Base-by-base conservation (phyloP, 2,797 vertebrate species). In the Hippocampus kuda region DNA sequence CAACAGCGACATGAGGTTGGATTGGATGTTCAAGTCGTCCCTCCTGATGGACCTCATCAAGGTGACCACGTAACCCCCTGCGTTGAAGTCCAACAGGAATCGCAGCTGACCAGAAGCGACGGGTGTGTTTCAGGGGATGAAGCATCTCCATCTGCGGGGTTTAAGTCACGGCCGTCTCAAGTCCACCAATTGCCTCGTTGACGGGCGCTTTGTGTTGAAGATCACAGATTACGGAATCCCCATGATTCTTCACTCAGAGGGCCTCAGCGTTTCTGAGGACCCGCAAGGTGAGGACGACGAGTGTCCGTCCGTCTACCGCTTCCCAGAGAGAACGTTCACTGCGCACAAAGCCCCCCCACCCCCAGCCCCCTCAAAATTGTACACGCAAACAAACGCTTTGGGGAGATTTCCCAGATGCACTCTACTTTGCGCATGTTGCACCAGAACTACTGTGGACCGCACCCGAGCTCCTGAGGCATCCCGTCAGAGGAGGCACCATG, bases 1-100 rank as follows among this genome's bases (percentile, higher is more conserved):
- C 5, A 92, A 94, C 0, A 64, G 88, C 22, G 86, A 93, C 20
- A 89, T 95, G 74, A 94, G 94, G 70, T 84, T 95, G 53, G 92
- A 95, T 77, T 94, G 93, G 93, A 93, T 94, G 92, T 95, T 95
- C 85, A 96, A 94, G 68, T 94, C 93, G 1, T 95, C 93, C 0
- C 87, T 96, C 3, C 66, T 96, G 53, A 85, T 92, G 86, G 93
- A 97, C 84, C 88, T 95, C 49, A 94, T 95, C 73, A 95, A 95
- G 91, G 92, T 69, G 57, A 51, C 20, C 1, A 8, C 65, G 5
- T 12, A 20, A 12, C 7, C 26, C 13, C 5, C 41, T n/a, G 30
- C 1, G 24, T 46, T 8, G 10, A 48, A 16, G 12, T 65, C 13
- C n/a, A 10, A 65, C 16, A 8, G n/a, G 24, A 48, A 8, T 6